These are phyloP conservation scores for Hydrolagus affinis DNA, from an alignment of 2,113 vertebrate genomes.

Conservation along the genomic window DNA sequence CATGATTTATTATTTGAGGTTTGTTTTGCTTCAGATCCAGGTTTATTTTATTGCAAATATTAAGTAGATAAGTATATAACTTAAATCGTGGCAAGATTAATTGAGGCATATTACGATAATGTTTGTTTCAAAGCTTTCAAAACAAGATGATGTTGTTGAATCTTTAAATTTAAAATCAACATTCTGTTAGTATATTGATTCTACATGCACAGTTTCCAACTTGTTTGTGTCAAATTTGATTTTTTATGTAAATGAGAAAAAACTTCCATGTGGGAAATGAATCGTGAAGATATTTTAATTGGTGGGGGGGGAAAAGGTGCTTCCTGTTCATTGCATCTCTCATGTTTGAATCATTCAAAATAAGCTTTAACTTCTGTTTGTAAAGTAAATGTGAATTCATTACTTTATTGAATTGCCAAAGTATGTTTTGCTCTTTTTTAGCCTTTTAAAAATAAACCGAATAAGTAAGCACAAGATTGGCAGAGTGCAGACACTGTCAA, in stretches of 20 bases:
- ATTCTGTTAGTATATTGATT: not conserved
- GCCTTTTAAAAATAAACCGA: not conserved
- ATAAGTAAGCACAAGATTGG: not conserved
- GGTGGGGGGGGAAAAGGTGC: slow-evolving; percentile 37
- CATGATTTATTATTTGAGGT: not conserved
- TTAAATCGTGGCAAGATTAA: not conserved
- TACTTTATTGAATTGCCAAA: slow-evolving; percentile 35
- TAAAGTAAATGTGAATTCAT: slow-evolving; percentile 33
- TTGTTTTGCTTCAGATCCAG: not conserved
- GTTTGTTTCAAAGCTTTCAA: not conserved
- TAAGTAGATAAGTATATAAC: too few species aligned
- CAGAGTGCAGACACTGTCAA: not conserved
- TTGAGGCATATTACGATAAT: not conserved
- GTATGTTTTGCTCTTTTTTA: slow-evolving; percentile 30
- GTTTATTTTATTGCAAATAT: not conserved
- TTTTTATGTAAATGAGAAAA: slow-evolving; percentile 36
- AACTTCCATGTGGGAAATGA: slow-evolving; percentile 39
- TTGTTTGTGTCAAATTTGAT: not conserved
- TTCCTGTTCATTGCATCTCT: slow-evolving; percentile 34
- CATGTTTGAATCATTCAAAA: slow-evolving; percentile 22
- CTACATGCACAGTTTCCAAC: not conserved
- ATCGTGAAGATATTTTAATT: slow-evolving; percentile 38
- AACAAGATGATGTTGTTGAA: not conserved
- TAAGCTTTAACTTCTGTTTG: slow-evolving; percentile 29
- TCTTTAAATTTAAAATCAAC: not conserved